Percentiles rank a stretch among this genome's conserved stretches.
Evolutionary conservation across 2,888 invertebrate species (phyloP).

Genomic region (Leptogaster cylindrica): DNA sequence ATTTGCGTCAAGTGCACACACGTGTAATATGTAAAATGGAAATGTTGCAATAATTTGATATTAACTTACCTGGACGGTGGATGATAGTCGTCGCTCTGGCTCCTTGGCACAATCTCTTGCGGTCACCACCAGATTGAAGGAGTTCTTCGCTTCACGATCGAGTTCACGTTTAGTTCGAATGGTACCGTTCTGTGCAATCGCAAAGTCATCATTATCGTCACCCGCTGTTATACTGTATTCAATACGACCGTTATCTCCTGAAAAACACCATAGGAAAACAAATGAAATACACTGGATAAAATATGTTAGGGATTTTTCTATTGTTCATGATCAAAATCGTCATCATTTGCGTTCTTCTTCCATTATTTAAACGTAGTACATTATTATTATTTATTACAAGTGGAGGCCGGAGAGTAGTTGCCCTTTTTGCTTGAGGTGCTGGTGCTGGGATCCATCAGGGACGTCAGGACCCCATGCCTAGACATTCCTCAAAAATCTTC

Average conservation of each 20-base stretch:
- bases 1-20: too few species aligned
- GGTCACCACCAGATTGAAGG: conserved; percentile 84
- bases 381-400: conserved; percentile 13
- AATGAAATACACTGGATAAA: background rate
- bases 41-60: conserved; percentile 38
- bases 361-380: too few species aligned
- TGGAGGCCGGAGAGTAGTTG: background rate
- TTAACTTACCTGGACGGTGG: conserved; percentile 77
- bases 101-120: conserved; percentile 83
- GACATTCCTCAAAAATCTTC: background rate
- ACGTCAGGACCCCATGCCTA: conserved; percentile 5
- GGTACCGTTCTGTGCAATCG: conserved; percentile 82
- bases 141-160: conserved; percentile 82
- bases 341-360: too few species aligned
- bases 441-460: background rate
- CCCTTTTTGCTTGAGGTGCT: background rate
- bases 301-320: background rate
- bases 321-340: too few species aligned
- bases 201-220: conserved; percentile 80
- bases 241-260: conserved; percentile 86
- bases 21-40: conserved; percentile 32
- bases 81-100: conserved; percentile 77
- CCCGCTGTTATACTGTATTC: conserved; percentile 82
- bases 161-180: conserved; percentile 76
- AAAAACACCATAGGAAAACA: conserved; percentile 50